These are phyloP conservation scores for Podarcis raffonei DNA, from an alignment of 2,113 vertebrate species.

Conservation along the genomic window DNA sequence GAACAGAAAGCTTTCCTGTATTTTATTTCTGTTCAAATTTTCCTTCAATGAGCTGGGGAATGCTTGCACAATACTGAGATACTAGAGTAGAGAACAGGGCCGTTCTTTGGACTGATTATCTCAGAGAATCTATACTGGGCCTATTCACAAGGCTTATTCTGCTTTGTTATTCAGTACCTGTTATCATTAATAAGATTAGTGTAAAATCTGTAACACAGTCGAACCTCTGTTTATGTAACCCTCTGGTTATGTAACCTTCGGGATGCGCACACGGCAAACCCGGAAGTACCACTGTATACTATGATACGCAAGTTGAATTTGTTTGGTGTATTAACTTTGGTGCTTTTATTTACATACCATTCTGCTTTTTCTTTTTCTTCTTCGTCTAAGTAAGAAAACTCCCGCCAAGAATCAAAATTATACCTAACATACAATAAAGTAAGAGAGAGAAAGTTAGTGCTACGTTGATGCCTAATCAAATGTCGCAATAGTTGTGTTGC, in stretches of 20 bases:
- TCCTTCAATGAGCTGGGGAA: too few species aligned
- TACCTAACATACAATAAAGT: slow-evolving; percentile 79
- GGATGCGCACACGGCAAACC: too few species aligned
- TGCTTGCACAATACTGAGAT: background rate
- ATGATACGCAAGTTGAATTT: slow-evolving; percentile 24
- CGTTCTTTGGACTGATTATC: background rate
- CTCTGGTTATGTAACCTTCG: too few species aligned
- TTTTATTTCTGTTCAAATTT: background rate
- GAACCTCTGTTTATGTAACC: too few species aligned
- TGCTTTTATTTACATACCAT: slow-evolving; percentile 83
- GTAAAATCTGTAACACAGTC: background rate
- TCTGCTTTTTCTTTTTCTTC: slow-evolving; percentile 99
- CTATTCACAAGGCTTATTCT: too few species aligned
- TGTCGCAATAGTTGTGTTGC: too few species aligned
- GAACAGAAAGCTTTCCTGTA: background rate
- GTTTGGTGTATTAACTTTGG: background rate
- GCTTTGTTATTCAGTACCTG: background rate
- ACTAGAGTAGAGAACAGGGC: too few species aligned
- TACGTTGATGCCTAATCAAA: background rate
- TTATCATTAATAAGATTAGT: background rate
- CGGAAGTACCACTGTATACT: too few species aligned
- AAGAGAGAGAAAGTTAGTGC: slow-evolving; percentile 1
- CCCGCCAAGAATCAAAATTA: slow-evolving; percentile 99
- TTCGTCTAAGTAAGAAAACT: slow-evolving; percentile 98
- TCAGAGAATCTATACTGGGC: background rate